Conservation (phyloP, 2,888 invertebrate genomes). For the Hypsopygia costalis region DNA sequence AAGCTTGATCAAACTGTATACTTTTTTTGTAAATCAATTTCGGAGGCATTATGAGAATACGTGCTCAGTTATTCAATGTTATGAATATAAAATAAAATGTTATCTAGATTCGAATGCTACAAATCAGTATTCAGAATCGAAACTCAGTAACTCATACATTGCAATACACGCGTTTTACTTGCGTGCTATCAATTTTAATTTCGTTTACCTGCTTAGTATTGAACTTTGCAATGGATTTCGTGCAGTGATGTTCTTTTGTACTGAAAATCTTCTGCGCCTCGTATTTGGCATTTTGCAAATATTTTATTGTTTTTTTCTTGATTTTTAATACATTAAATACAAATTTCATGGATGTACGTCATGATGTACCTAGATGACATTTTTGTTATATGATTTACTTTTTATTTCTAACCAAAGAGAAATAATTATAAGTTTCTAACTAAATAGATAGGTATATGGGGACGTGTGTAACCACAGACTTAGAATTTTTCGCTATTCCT, state of each 20-base stretch:
- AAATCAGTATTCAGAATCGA: not conserved
- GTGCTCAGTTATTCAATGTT: not conserved
- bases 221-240: slow-evolving; percentile 37
- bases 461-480: no score
- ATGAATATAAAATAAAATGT: not conserved
- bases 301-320: slow-evolving; percentile 27
- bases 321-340: no score
- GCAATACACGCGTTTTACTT: not conserved
- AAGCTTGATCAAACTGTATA: no score
- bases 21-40: no score
- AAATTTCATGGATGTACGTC: slow-evolving; percentile 2
- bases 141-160: not conserved
- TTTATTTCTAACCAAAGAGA: no score
- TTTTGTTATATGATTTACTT: no score
- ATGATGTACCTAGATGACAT: no score
- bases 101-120: not conserved
- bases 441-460: no score
- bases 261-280: slow-evolving; percentile 62
- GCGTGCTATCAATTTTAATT: not conserved
- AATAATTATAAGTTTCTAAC: no score
- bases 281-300: slow-evolving; percentile 60
- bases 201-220: slow-evolving; percentile 43
- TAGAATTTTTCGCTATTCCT: no score
- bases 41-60: not conserved
- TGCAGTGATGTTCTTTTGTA: slow-evolving; percentile 45